Conservation (phyloP, 2,113 vertebrate species). For the Ia io region DNA sequence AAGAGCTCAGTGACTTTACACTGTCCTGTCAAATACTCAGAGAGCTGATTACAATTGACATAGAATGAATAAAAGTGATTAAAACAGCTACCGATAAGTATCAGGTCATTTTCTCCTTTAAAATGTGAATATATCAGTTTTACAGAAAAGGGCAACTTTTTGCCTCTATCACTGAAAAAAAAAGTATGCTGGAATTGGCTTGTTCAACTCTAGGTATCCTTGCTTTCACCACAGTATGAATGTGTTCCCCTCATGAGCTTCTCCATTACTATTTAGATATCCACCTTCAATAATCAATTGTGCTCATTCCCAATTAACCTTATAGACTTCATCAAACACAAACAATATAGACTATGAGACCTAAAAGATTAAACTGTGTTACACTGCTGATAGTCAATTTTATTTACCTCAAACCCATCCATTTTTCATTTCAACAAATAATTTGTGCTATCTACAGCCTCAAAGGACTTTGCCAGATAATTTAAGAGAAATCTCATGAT, state of each 20-base stretch:
- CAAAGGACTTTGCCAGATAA: background rate
- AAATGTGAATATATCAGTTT: background rate
- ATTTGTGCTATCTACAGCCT: background rate
- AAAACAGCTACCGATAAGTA: constrained; percentile 5
- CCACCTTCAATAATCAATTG: background rate
- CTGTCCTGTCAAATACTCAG: background rate
- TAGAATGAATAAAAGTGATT: constrained; percentile 21
- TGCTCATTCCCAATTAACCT: background rate
- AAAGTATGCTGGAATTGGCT: background rate
- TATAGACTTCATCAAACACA: background rate
- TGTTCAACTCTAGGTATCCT: background rate
- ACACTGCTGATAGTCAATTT: background rate
- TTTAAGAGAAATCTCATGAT: background rate
- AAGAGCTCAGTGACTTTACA: constrained; percentile 26
- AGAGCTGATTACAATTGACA: constrained; percentile 25
- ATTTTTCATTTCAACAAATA: background rate
- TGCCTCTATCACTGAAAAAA: background rate
- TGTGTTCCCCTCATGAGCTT: background rate
- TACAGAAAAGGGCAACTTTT: background rate
- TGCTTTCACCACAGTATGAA: background rate
- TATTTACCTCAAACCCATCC: background rate
- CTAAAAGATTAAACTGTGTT: background rate
- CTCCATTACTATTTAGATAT: background rate
- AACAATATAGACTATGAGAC: background rate
- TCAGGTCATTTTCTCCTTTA: background rate